Percentiles rank a stretch among this genome's conserved stretches.
Evolutionary conservation across 2,113 vertebrate species (phyloP).

Genomic region (Heterotis niloticus): DNA sequence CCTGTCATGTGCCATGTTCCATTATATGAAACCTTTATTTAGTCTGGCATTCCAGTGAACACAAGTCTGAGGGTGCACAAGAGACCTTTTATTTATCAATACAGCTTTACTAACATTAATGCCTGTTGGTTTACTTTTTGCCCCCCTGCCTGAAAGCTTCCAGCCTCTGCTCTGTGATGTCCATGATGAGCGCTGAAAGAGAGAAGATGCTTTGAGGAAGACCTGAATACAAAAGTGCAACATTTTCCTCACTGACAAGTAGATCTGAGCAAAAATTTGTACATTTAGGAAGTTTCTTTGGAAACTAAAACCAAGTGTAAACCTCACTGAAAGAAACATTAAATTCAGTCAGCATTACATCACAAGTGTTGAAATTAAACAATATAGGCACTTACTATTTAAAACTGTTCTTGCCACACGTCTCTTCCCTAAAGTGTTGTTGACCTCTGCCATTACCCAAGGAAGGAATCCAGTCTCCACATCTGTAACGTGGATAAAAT

Average conservation of each 20-base stretch:
- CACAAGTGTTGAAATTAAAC: neutral
- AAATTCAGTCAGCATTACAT: neutral
- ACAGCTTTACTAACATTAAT: neutral
- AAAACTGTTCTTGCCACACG: conserved; percentile 67
- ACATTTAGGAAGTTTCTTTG: neutral
- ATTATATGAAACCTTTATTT: too few species aligned
- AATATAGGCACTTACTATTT: conserved; percentile 73
- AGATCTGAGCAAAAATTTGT: too few species aligned
- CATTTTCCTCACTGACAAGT: neutral
- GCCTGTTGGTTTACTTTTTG: neutral
- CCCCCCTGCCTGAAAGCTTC: conserved; percentile 39
- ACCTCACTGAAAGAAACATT: neutral
- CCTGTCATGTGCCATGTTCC: neutral
- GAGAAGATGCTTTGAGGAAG: conserved; percentile 14
- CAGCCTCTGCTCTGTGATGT: conserved; percentile 63
- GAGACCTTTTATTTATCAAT: neutral
- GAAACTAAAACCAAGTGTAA: neutral
- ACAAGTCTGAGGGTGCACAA: too few species aligned
- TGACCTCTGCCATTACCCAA: conserved; percentile 76
- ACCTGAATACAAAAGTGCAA: neutral
- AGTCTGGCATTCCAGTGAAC: too few species aligned
- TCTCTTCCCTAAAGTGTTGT: conserved; percentile 63
- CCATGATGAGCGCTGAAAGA: conserved; percentile 75
- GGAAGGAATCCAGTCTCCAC: conserved; percentile 82
- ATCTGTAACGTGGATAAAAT: conserved; percentile 60